Percentiles rank a stretch among this genome's conserved stretches.
These are phyloP conservation scores for Enteromius thamalakanensis DNA, from an alignment of 2,797 vertebrate genomes.

Conservation along the genomic window DNA sequence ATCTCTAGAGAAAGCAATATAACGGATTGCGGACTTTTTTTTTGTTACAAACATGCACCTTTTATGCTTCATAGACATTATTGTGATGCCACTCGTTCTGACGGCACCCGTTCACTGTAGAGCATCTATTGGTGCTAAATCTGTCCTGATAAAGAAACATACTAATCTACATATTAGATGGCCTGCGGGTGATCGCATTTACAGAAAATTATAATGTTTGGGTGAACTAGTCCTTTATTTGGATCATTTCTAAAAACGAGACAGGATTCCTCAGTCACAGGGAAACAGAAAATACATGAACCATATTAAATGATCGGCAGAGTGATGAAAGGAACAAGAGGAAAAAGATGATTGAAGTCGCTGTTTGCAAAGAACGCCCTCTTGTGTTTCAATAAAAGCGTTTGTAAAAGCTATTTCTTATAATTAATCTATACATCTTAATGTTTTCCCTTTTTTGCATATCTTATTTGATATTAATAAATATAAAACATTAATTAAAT, in stretches of 20 bases:
- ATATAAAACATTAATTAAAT: not conserved
- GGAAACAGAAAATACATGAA: not conserved
- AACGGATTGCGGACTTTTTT: not conserved
- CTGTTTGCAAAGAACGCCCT: not conserved
- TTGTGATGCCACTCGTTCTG: not conserved
- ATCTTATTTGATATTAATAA: not conserved
- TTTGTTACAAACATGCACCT: not conserved
- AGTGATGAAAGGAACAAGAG: not conserved
- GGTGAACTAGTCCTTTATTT: not conserved
- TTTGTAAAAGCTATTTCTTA: not conserved
- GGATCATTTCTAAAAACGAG: not conserved
- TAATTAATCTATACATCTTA: not conserved
- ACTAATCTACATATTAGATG: not conserved
- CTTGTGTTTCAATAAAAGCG: not conserved
- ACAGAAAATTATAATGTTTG: not conserved
- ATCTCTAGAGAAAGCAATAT: not conserved
- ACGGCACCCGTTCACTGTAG: not conserved
- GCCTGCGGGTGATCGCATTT: not conserved
- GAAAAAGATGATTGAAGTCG: not conserved
- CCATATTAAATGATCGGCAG: not conserved
- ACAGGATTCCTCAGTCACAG: not conserved
- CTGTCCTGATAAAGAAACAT: not conserved
- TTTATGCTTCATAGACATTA: not conserved
- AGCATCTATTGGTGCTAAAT: not conserved
- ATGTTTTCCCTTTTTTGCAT: no score